These are phyloP conservation scores for Pantherophis vulpinus DNA, from an alignment of 2,797 vertebrate species.

Conservation along the genomic window DNA sequence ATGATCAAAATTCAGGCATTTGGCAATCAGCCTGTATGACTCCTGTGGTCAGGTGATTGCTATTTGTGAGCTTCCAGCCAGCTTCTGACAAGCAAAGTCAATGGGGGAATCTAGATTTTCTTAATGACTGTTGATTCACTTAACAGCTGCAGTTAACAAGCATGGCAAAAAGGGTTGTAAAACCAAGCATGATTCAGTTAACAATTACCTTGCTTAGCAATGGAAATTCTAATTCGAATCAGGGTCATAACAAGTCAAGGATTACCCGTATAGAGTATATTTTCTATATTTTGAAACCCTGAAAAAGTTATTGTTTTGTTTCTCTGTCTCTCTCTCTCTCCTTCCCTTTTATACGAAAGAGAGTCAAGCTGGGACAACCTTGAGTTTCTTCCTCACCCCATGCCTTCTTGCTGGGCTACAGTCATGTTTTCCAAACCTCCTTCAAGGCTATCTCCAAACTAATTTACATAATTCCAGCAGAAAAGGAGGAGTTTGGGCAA, in stretches of 20 bases:
- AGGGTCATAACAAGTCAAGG: background rate
- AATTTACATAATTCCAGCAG: background rate
- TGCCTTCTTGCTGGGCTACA: background rate
- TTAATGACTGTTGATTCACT: background rate
- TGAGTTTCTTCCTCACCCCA: background rate
- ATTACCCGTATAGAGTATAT: background rate
- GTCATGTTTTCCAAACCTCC: background rate
- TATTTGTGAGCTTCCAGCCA: background rate
- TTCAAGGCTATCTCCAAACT: background rate
- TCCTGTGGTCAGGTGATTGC: background rate
- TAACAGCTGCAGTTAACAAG: background rate
- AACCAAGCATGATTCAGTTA: background rate
- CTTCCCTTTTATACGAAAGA: background rate
- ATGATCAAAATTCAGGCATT: background rate
- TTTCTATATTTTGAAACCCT: background rate
- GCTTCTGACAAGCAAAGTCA: background rate
- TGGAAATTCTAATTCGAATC: background rate
- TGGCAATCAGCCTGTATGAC: background rate
- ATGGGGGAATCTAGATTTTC: background rate
- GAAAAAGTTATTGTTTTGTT: background rate
- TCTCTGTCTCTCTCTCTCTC: background rate
- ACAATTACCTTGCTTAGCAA: background rate
- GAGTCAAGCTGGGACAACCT: background rate
- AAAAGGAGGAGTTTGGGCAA: background rate
- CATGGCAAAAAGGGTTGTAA: background rate